Evolutionary conservation across 2,888 invertebrate species (phyloP).

Genomic region (Aspidiotus destructor): DNA sequence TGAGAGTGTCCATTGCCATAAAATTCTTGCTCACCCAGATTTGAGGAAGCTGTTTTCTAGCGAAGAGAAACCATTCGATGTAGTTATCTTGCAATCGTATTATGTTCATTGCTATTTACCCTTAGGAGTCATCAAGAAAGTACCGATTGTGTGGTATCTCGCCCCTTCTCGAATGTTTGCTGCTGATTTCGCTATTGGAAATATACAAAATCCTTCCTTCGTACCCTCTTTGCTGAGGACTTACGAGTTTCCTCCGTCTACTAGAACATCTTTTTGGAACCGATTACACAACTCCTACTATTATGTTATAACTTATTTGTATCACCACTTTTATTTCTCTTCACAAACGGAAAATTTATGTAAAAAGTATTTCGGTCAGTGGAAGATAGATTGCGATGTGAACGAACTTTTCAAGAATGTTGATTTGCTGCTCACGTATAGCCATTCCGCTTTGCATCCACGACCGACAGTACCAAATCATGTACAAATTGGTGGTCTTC

Average conservation of each 20-base stretch:
- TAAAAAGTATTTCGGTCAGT: neutral
- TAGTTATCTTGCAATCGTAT: neutral
- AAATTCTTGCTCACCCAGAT: neutral
- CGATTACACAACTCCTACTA: neutral
- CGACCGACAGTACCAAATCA: neutral
- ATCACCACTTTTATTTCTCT: neutral
- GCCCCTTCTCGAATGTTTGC: neutral
- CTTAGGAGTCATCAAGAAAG: neutral
- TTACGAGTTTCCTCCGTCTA: neutral
- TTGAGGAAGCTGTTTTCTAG: neutral
- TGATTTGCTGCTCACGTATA: neutral
- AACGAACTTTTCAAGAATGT: neutral
- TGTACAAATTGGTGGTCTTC: neutral
- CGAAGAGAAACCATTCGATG: neutral
- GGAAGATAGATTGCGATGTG: neutral
- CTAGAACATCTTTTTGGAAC: neutral
- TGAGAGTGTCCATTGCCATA: neutral
- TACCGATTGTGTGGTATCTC: neutral
- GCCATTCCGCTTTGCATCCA: neutral
- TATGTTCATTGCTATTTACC: slow-evolving; percentile 4
- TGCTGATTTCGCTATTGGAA: neutral
- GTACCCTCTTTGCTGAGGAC: neutral
- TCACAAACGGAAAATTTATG: neutral
- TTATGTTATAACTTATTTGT: neutral
- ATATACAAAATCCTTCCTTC: neutral